phyloP scores from a whole-genome alignment of 2,113 vertebrate species.

The Acanthochromis polyacanthus region DNA sequence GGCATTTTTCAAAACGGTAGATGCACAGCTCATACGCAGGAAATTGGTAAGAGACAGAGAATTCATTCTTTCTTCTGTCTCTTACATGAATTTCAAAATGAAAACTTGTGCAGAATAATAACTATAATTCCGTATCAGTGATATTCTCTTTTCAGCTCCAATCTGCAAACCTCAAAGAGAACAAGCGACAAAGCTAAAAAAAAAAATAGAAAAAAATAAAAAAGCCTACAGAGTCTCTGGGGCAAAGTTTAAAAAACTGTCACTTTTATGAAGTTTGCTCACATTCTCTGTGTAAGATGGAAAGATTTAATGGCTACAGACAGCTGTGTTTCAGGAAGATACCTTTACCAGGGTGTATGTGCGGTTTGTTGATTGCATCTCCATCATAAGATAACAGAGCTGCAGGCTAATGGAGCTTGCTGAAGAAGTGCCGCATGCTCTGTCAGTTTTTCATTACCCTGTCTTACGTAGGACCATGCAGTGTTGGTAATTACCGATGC shows the following conservation, averaged over 20 bases:
- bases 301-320: slow-evolving; percentile 20
- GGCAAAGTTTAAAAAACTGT: slow-evolving; percentile 9
- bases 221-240: slow-evolving; percentile 3
- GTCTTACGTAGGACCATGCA: slow-evolving; percentile 37
- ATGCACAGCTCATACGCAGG: slow-evolving; percentile 12
- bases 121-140: slow-evolving; percentile 9
- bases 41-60: slow-evolving; percentile 8
- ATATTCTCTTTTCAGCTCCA: slow-evolving; percentile 36
- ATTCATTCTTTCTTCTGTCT: neutral
- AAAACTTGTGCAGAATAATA: slow-evolving; percentile 31
- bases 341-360: slow-evolving; percentile 39
- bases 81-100: slow-evolving; percentile 6
- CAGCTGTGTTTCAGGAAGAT: slow-evolving; percentile 37
- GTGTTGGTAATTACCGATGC: slow-evolving; percentile 67
- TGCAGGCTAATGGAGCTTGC: slow-evolving; percentile 61
- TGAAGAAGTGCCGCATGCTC: slow-evolving; percentile 50
- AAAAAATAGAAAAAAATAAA: neutral
- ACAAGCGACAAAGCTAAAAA: slow-evolving; percentile 16
- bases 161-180: slow-evolving; percentile 29
- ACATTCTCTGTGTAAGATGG: neutral
- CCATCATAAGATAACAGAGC: slow-evolving; percentile 66
- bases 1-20: neutral
- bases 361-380: slow-evolving; percentile 70
- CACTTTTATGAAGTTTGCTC: slow-evolving; percentile 8
- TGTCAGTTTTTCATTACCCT: slow-evolving; percentile 67